These are phyloP conservation scores for Hemibagrus wyckioides DNA, from an alignment of 2,113 vertebrate genomes.

Conservation along the genomic window DNA sequence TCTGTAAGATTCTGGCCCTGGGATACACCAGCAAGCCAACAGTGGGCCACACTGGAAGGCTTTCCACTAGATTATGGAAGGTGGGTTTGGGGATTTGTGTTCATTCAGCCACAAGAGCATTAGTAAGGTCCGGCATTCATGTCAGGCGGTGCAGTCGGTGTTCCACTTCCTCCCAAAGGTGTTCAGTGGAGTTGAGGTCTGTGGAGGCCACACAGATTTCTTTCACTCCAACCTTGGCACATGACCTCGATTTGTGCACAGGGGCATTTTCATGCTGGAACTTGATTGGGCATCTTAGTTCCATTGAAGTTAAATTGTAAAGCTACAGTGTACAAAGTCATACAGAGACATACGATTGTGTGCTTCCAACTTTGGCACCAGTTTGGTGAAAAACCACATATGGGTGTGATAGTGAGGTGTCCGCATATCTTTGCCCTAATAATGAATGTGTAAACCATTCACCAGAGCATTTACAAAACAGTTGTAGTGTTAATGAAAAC, in stretches of 20 bases:
- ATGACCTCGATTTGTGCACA: neutral
- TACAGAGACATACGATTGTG: neutral
- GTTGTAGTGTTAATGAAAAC: neutral
- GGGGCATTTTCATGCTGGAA: neutral
- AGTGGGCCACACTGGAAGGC: neutral
- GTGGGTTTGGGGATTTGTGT: neutral
- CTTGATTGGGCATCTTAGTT: neutral
- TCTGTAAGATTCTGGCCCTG: conserved; percentile 22
- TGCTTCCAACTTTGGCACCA: neutral
- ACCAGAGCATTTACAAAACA: neutral
- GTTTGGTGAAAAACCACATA: neutral
- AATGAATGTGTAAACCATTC: neutral
- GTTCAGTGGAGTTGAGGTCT: neutral
- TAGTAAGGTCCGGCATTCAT: neutral
- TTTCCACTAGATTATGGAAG: neutral
- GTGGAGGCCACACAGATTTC: neutral
- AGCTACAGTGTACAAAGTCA: neutral
- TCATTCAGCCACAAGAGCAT: neutral
- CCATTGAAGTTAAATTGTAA: neutral
- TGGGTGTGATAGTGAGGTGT: neutral
- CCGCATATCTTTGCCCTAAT: neutral
- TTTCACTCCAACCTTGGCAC: neutral
- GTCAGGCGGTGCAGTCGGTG: neutral
- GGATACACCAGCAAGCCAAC: neutral
- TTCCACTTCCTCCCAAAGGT: neutral